phyloP scores from a whole-genome alignment of 2,113 vertebrate species.

The Cinclus mexicanus region DNA sequence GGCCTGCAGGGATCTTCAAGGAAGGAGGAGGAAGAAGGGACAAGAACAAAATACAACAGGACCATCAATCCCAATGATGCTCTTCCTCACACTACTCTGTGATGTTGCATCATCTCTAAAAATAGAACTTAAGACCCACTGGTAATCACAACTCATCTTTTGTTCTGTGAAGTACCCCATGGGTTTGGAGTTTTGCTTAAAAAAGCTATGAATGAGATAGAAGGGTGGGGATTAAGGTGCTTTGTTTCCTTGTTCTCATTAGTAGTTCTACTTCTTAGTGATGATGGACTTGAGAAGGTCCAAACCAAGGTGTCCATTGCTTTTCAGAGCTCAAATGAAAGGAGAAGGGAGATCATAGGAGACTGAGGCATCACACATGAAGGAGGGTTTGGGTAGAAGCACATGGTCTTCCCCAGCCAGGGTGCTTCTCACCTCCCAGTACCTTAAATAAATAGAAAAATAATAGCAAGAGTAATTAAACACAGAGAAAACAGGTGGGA shows the following conservation, averaged over 20 bases:
- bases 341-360: background rate
- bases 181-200: background rate
- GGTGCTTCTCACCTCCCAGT: background rate
- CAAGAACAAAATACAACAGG: background rate
- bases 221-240: background rate
- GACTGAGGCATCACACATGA: background rate
- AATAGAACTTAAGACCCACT: background rate
- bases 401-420: background rate
- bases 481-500: background rate
- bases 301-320: background rate
- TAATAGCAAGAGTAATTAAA: background rate
- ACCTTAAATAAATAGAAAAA: background rate
- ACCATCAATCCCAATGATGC: background rate
- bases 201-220: background rate
- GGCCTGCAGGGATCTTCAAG: background rate
- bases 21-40: background rate
- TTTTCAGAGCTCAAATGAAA: background rate
- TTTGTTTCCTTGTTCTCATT: background rate
- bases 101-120: conserved; percentile 13
- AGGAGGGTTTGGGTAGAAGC: background rate
- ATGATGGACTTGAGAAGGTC: background rate
- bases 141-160: background rate
- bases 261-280: background rate
- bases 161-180: background rate
- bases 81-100: background rate